Conservation (phyloP, 2,113 vertebrate species). For the Passerina amoena region DNA sequence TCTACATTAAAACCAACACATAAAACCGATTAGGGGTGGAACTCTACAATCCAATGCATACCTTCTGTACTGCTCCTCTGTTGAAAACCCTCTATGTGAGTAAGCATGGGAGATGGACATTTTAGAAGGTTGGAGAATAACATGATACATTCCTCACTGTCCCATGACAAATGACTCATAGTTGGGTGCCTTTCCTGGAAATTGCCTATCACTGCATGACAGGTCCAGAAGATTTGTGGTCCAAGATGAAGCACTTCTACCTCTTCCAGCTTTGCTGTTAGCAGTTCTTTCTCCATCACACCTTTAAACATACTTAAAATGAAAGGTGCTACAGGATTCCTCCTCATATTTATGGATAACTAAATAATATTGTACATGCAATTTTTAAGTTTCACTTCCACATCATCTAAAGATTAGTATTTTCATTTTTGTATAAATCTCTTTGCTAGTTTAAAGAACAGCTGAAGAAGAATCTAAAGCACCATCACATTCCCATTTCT, state of each 20-base stretch:
- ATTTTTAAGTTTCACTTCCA: background rate
- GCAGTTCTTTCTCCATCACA: background rate
- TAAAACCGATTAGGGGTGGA: background rate
- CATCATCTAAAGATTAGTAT: background rate
- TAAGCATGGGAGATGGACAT: background rate
- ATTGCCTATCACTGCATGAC: background rate
- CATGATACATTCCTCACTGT: background rate
- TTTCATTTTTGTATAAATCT: background rate
- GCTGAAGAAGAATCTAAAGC: background rate
- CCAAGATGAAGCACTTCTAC: background rate
- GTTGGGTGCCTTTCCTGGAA: slow-evolving; percentile 28
- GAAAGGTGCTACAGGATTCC: background rate
- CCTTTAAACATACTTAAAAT: background rate
- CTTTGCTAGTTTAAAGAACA: background rate
- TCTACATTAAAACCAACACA: background rate
- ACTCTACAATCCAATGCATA: background rate
- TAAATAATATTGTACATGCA: background rate
- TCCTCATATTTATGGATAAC: background rate
- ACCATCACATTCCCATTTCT: background rate
- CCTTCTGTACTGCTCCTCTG: background rate
- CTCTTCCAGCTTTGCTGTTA: background rate
- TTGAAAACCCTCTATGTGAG: background rate
- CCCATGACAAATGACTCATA: background rate
- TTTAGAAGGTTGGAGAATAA: background rate
- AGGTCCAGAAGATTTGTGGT: background rate